Percentiles rank a stretch among this genome's conserved stretches.
Conservation (phyloP, 2,113 vertebrate genomes). For the Oophaga pumilio region DNA sequence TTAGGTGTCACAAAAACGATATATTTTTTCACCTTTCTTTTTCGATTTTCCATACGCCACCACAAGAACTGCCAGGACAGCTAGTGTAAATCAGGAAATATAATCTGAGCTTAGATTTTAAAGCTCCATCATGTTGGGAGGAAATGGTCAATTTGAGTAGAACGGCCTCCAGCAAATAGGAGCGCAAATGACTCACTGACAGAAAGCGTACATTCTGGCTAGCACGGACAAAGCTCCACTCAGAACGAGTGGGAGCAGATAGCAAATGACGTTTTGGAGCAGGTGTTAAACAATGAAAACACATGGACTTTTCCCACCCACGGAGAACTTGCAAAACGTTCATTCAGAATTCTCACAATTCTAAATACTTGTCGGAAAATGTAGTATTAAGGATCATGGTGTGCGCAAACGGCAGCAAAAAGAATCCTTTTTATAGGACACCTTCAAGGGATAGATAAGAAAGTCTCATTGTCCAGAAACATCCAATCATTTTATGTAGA, state of each 20-base stretch:
- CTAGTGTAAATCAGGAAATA: background rate
- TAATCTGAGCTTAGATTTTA: background rate
- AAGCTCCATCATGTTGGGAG: background rate
- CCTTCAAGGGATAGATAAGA: background rate
- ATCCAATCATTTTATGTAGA: no score
- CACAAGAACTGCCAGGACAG: background rate
- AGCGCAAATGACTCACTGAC: conserved; percentile 37
- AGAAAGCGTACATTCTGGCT: conserved; percentile 16
- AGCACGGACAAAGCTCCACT: conserved; percentile 20
- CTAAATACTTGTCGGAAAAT: background rate
- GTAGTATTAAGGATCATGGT: conserved; percentile 9
- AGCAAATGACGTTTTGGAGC: conserved; percentile 43
- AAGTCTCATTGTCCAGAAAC: no score
- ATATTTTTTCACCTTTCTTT: background rate
- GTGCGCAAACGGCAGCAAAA: background rate
- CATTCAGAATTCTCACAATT: conserved; percentile 31
- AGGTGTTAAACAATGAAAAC: conserved; percentile 55
- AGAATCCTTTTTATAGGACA: conserved; percentile 7
- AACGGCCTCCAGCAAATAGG: background rate
- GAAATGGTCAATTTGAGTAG: conserved; percentile 11
- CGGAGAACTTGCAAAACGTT: conserved; percentile 40
- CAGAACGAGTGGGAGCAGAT: conserved; percentile 43
- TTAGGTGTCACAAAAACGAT: no score
- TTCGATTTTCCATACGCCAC: background rate
- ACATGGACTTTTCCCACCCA: conserved; percentile 48